Percentiles rank a stretch among this genome's conserved stretches.
Conservation (phyloP, 2,888 invertebrate genomes). For the Scrobipalpa atriplicella region DNA sequence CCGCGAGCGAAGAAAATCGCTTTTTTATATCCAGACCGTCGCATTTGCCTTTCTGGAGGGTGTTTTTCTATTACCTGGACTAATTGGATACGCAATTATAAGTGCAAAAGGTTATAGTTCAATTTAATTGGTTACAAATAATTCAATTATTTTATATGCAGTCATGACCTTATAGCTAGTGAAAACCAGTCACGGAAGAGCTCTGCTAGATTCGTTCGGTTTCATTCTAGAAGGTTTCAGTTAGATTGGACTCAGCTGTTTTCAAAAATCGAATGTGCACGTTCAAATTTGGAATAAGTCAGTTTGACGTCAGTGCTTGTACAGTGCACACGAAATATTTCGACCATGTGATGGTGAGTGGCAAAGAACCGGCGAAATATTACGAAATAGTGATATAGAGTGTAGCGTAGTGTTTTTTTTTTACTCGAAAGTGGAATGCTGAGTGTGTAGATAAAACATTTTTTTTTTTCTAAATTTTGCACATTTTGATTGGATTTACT, state of each 20-base stretch:
- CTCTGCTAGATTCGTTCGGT: neutral
- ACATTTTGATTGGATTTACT: slow-evolving; percentile 11
- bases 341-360: slow-evolving; percentile 78
- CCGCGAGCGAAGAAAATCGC: slow-evolving; percentile 29
- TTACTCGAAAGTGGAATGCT: slow-evolving; percentile 53
- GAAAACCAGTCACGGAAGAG: slow-evolving; percentile 14
- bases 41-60: slow-evolving; percentile 22
- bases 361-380: slow-evolving; percentile 39
- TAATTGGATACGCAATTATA: neutral
- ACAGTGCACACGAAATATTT: slow-evolving; percentile 57
- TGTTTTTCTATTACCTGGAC: slow-evolving; percentile 25
- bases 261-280: slow-evolving; percentile 71
- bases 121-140: slow-evolving; percentile 9
- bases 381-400: slow-evolving; percentile 53
- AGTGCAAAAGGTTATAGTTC: slow-evolving; percentile 19
- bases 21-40: slow-evolving; percentile 15
- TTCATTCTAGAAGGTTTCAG: slow-evolving; percentile 42
- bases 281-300: slow-evolving; percentile 47
- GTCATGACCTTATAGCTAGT: slow-evolving; percentile 10
- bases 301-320: slow-evolving; percentile 67
- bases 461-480: slow-evolving; percentile 20
- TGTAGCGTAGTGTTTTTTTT: slow-evolving; percentile 46
- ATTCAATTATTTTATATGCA: slow-evolving; percentile 1
- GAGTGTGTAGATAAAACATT: slow-evolving; percentile 37
- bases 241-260: slow-evolving; percentile 66